Evolutionary conservation across 2,888 invertebrate species (phyloP).

Genomic region (Chorisops tibialis): DNA sequence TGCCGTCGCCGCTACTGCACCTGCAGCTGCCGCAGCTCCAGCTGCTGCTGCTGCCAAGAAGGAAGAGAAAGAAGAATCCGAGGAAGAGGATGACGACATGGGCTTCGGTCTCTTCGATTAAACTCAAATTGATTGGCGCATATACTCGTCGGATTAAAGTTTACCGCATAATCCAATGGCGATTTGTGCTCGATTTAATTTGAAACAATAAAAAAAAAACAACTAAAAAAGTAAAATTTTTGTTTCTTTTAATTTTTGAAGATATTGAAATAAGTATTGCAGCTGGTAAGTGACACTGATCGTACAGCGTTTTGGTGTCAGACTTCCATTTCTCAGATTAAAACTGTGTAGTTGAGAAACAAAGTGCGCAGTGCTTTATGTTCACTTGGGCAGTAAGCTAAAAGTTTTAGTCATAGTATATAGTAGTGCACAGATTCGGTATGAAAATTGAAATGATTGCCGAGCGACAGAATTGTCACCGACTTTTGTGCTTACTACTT

Average conservation of each 20-base stretch:
- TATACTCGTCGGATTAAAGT: slow-evolving; percentile 29
- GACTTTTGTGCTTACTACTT: no score
- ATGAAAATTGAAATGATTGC: no score
- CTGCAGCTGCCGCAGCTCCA: slow-evolving; percentile 62
- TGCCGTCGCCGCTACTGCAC: slow-evolving; percentile 57
- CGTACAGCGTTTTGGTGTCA: no score
- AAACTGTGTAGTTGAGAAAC: no score
- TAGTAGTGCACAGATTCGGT: no score
- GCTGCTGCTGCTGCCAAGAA: slow-evolving; percentile 63
- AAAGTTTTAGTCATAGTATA: no score
- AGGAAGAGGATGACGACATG: slow-evolving; percentile 88
- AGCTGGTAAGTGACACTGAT: no score
- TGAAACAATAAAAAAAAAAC: neutral
- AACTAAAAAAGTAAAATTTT: neutral
- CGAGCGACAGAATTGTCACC: no score
- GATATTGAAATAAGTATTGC: no score
- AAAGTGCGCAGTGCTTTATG: no score
- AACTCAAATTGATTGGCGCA: slow-evolving; percentile 38
- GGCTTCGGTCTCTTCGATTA: slow-evolving; percentile 94
- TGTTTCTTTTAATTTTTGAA: neutral
- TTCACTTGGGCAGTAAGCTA: no score
- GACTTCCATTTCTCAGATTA: no score
- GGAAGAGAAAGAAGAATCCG: slow-evolving; percentile 79
- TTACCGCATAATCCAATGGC: slow-evolving; percentile 35
- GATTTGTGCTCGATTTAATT: slow-evolving; percentile 34